Evolutionary conservation across 2,888 invertebrate genomes (phyloP).

Genomic region (Argyresthia albistria): DNA sequence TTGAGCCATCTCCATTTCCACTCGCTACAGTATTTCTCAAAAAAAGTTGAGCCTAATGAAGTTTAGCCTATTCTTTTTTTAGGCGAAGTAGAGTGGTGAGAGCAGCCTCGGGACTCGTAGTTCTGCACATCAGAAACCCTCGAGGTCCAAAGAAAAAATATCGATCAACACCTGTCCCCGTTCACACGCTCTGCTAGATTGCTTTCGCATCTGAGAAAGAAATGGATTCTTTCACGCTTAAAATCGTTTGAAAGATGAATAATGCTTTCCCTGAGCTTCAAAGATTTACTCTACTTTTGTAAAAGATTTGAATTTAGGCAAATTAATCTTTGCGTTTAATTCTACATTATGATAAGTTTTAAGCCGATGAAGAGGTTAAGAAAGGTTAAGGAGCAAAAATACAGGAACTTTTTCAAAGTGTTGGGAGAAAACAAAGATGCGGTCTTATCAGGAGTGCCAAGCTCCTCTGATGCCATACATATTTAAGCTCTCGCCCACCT

Average conservation of each 20-base stretch:
- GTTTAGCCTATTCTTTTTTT: neutral
- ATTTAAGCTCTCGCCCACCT: conserved; percentile 11
- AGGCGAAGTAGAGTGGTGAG: neutral
- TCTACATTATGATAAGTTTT: neutral
- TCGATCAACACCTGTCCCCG: conserved; percentile 36
- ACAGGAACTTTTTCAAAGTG: conserved; percentile 1
- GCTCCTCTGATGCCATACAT: conserved; percentile 13
- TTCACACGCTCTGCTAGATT: conserved; percentile 50
- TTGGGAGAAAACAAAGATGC: conserved; percentile 10
- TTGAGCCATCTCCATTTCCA: neutral
- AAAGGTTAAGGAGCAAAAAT: conserved; percentile 1
- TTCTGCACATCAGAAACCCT: conserved; percentile 14
- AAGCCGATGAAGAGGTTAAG: conserved; percentile 4
- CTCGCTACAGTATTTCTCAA: neutral
- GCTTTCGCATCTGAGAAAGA: conserved; percentile 34
- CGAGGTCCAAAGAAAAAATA: conserved; percentile 23
- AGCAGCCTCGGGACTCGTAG: conserved; percentile 10
- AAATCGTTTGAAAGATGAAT: conserved; percentile 27
- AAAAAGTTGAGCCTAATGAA: neutral
- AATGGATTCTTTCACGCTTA: conserved; percentile 32
- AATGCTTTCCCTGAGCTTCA: conserved; percentile 9
- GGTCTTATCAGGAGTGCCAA: conserved; percentile 9
- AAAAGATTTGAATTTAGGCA: conserved; percentile 6
- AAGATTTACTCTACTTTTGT: conserved; percentile 24
- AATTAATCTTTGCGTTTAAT: neutral